Evolutionary conservation across 1,140 invertebrate genomes (phyloP).

Genomic region (Drosophila sproati): DNA sequence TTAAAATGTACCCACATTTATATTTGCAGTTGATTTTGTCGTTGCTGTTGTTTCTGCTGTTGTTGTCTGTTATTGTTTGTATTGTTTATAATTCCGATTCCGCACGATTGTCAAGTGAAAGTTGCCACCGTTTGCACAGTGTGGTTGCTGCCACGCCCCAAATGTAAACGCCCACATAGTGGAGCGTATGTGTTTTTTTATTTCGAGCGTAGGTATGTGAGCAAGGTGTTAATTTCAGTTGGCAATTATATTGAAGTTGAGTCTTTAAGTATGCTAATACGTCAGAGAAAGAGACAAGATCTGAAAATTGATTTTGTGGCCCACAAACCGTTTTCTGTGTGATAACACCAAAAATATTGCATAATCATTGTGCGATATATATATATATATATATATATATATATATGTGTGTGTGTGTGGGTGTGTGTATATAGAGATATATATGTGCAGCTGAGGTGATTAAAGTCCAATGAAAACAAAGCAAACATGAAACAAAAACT

Average conservation of each 20-base stretch:
- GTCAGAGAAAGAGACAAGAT: conserved; percentile 16
- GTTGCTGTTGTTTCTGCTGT: conserved; percentile 28
- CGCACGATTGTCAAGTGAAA: conserved; percentile 75
- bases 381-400: not conserved
- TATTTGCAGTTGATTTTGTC: conserved; percentile 4
- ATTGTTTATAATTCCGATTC: conserved; percentile 76
- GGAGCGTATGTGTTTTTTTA: not conserved
- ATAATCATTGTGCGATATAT: conserved; percentile 30
- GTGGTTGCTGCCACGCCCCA: conserved; percentile 61
- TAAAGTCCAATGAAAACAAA: conserved; percentile 13
- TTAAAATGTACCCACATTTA: conserved; percentile 13
- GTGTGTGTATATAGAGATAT: not conserved
- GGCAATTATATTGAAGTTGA: conserved; percentile 49
- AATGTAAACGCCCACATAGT: conserved; percentile 50
- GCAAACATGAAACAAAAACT: conserved; percentile 31
- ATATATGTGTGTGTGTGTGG: conserved; percentile 1
- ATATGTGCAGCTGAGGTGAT: not conserved
- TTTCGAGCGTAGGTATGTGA: conserved; percentile 56
- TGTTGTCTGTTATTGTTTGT: conserved; percentile 27
- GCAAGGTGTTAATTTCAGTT: conserved; percentile 75
- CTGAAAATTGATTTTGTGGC: conserved; percentile 25
- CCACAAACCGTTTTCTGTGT: conserved; percentile 16
- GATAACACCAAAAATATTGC: conserved; percentile 43
- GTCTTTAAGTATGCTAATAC: conserved; percentile 35
- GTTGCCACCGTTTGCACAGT: conserved; percentile 71